Evolutionary conservation across 2,113 vertebrate genomes (phyloP).

Genomic region (Ondatra zibethicus): DNA sequence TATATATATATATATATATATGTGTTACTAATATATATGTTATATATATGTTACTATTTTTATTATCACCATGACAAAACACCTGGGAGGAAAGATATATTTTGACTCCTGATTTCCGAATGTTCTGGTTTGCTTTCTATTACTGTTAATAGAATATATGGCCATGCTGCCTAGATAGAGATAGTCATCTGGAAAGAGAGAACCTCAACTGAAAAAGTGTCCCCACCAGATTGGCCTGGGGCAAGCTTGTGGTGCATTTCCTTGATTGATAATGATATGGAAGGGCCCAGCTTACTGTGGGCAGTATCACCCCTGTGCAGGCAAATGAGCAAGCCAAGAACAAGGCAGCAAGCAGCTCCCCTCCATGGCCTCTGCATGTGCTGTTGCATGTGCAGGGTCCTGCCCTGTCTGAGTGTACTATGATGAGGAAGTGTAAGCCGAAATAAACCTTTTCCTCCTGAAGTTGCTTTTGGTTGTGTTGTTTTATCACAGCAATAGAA

Average conservation of each 20-base stretch:
- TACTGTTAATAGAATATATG: not conserved
- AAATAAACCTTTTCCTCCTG: not conserved
- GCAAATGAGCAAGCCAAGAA: too few relatives aligned
- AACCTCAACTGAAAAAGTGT: too few relatives aligned
- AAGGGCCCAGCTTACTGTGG: not conserved
- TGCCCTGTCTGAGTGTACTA: not conserved
- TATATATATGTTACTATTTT: not conserved
- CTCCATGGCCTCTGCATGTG: not conserved
- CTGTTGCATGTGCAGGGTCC: not conserved
- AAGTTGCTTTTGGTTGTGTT: not conserved
- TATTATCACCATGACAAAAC: not conserved
- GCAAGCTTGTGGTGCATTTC: too few relatives aligned
- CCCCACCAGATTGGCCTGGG: not conserved
- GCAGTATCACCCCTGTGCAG: not conserved
- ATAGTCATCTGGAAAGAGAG: not conserved
- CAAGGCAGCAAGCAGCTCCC: not conserved
- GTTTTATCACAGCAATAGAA: not conserved
- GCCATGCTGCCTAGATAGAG: not conserved
- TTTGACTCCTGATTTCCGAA: not conserved
- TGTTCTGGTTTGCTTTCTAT: not conserved
- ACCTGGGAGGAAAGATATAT: not conserved
- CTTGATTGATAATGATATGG: not conserved
- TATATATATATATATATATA: too few relatives aligned
- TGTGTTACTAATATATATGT: too few relatives aligned
- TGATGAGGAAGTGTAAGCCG: not conserved